phyloP scores from a whole-genome alignment of 2,888 invertebrate species.

The Drosophila testacea region DNA sequence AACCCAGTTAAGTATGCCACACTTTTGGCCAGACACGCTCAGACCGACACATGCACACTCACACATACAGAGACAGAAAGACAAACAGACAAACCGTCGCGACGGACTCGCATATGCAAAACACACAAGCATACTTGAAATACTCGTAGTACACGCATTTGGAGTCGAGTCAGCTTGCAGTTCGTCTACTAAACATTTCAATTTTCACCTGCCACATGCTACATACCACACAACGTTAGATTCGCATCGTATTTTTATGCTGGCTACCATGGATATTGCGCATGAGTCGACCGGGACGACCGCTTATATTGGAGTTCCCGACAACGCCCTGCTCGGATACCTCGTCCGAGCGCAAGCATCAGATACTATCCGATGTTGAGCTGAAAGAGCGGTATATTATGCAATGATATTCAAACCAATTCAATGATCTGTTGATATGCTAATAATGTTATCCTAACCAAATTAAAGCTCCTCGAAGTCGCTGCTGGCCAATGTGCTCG shows the following conservation, averaged over 20 bases:
- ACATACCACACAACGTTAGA: constrained; percentile 86
- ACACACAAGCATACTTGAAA: constrained; percentile 31
- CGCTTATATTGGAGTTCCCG: constrained; percentile 85
- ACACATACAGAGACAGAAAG: constrained; percentile 1
- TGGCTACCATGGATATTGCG: constrained; percentile 99
- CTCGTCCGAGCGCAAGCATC: constrained; percentile 89
- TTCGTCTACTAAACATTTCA: constrained; percentile 71
- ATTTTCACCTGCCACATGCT: constrained; percentile 67
- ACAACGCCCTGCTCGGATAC: constrained; percentile 87
- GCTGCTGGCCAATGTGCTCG: constrained; percentile 97
- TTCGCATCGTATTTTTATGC: constrained; percentile 96
- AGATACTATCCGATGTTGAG: constrained; percentile 93
- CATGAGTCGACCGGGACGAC: constrained; percentile 92
- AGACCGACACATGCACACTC: constrained; percentile 8
- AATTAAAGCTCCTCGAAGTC: constrained; percentile 93
- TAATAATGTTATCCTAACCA: constrained; percentile 16
- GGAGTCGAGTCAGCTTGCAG: constrained; percentile 59
- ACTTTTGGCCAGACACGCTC: constrained; percentile 30
- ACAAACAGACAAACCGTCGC: background rate
- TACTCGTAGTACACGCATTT: constrained; percentile 64
- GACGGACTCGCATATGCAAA: constrained; percentile 16
- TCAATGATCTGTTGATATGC: constrained; percentile 43
- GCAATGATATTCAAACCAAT: constrained; percentile 3
- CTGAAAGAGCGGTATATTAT: constrained; percentile 89
- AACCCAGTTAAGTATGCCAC: constrained; percentile 57